Evolutionary conservation across 23 tunicate species (phyloP), one percentile per base, ranked within the genome.

Genomic region (Styela plicata): DNA sequence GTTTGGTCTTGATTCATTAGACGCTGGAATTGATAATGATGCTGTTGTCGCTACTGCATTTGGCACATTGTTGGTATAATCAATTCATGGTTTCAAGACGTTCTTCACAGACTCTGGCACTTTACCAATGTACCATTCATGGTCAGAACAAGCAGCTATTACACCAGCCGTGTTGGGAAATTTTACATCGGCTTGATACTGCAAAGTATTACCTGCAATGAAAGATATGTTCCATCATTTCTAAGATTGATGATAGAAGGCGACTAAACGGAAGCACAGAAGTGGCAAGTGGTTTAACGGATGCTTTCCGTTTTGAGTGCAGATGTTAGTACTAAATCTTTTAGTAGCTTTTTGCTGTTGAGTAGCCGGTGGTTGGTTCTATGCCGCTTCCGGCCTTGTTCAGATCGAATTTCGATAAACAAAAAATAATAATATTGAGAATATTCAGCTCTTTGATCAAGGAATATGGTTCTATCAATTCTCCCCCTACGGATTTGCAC

Each of bases 91-190:
- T 3, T 44, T 36, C 44, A 91, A 44, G 10, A 61, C 82, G 26
- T 93, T 93, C 52, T 36, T 63, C 16, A 93, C 93, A 29, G 63
- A 80, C 70, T 88, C 84, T 0, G 98, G 98, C n/a, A 93, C 87
- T 2, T 79, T 57, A 19, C 75, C 64, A 44, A 93, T 79, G 66
- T 83, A 89, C 69, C 83, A 82, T 2, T 85, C 69, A 33, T 93
- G 98, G 24, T 93, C 84, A 16, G 83, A 32, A 36, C 79, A 88
- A 17, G 99, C 95, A 2, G 99, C 99, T 33, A 96, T 92, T 18
- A 89, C 91, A n/a, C 99, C 99, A 30, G 92, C 97, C 30, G 89
- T 78, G 73, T 96, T 96, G 2, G 90, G 99, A 37, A 69, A 70
- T 78, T 96, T 88, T 22, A 91, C 97, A 63, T 78, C 86, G 18